These are phyloP conservation scores for Corythoichthys intestinalis DNA, from an alignment of 2,113 vertebrate genomes.

Conservation along the genomic window DNA sequence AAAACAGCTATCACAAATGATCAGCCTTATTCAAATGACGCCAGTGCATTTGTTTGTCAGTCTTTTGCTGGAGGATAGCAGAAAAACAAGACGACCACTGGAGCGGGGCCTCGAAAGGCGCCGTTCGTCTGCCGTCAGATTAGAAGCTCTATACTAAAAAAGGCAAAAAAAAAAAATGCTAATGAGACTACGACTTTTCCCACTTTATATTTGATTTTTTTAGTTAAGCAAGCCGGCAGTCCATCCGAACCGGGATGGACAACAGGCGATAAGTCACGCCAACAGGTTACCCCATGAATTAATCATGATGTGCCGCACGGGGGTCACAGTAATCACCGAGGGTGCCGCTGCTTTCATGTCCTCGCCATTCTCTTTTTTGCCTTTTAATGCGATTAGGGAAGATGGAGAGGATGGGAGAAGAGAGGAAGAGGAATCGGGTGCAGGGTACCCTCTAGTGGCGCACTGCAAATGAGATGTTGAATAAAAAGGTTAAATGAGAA, in stretches of 20 bases:
- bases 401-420: background rate
- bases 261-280: background rate
- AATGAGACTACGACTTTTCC: slow-evolving; percentile 25
- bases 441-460: slow-evolving; percentile 69
- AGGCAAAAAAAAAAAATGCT: slow-evolving; percentile 18
- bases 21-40: background rate
- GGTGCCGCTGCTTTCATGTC: slow-evolving; percentile 11
- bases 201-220: slow-evolving; percentile 12
- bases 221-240: background rate
- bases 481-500: slow-evolving; percentile 39
- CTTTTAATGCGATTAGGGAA: background rate
- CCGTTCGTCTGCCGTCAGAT: slow-evolving; percentile 43
- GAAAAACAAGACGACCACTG: slow-evolving; percentile 23
- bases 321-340: slow-evolving; percentile 28
- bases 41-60: background rate
- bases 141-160: slow-evolving; percentile 17
- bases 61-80: slow-evolving; percentile 14
- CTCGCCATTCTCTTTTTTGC: background rate
- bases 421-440: background rate
- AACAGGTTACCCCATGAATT: slow-evolving; percentile 12
- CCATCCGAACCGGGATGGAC: background rate
- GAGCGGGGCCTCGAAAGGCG: slow-evolving; percentile 44
- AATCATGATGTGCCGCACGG: background rate
- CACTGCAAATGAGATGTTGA: slow-evolving; percentile 44
- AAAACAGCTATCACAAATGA: background rate